phyloP scores from a whole-genome alignment of 2,797 vertebrate genomes.

The Margarornis squamiger region DNA sequence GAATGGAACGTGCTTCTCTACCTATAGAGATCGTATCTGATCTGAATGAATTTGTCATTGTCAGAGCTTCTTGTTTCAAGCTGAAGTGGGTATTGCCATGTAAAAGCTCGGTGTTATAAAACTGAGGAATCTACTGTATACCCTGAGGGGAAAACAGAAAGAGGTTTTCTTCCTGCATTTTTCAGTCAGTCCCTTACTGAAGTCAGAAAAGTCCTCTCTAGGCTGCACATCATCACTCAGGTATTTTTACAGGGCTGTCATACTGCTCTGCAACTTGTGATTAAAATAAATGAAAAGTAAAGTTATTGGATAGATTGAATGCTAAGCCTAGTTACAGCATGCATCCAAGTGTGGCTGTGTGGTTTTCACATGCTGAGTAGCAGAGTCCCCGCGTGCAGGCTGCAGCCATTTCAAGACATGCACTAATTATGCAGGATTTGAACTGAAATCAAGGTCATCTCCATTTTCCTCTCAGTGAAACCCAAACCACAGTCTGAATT shows the following conservation, averaged over 20 bases:
- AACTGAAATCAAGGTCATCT: background rate
- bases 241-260: background rate
- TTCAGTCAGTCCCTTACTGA: background rate
- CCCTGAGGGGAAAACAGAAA: background rate
- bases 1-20: background rate
- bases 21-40: background rate
- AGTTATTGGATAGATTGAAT: background rate
- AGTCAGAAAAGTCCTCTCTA: background rate
- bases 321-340: background rate
- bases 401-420: background rate
- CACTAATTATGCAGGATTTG: background rate
- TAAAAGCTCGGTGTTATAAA: background rate
- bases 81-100: constrained; percentile 1
- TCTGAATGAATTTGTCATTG: constrained; percentile 16
- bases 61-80: constrained; percentile 25
- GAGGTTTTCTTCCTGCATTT: background rate
- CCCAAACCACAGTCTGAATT: background rate
- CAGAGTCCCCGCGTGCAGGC: background rate
- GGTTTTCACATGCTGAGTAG: background rate
- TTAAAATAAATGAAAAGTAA: background rate
- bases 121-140: background rate
- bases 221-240: background rate
- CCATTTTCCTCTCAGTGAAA: background rate
- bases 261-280: background rate
- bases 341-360: background rate